Evolutionary conservation across 64 coral and sea anemone species (phyloP).

Genomic region (Exaiptasia diaphana): DNA sequence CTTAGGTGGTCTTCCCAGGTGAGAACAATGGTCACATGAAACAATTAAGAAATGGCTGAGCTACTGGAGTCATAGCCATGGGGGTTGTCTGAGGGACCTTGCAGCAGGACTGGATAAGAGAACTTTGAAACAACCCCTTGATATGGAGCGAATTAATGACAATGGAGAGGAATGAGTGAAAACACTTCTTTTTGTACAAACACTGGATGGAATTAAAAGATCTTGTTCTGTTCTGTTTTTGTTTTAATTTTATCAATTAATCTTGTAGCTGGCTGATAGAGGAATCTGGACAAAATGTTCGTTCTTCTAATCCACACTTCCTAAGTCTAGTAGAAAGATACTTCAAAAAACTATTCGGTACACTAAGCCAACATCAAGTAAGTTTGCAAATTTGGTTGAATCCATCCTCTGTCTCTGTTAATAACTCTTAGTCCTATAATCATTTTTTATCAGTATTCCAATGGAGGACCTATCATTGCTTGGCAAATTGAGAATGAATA

Average conservation of each 20-base stretch:
- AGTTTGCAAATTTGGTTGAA: slow-evolving; percentile 1
- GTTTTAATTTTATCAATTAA: background rate
- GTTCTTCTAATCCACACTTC: slow-evolving; percentile 58
- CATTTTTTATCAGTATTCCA: slow-evolving; percentile 39
- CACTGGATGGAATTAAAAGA: too few relatives aligned
- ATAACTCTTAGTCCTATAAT: background rate
- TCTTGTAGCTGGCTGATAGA: slow-evolving; percentile 63
- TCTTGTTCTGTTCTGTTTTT: too few relatives aligned
- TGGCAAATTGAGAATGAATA: slow-evolving; percentile 94
- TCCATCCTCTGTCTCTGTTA: background rate
- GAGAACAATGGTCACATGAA: background rate
- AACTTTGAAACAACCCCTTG: too few relatives aligned
- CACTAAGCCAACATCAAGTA: slow-evolving; percentile 59
- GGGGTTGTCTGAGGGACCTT: too few relatives aligned
- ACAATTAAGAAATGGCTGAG: too few relatives aligned
- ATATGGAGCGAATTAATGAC: too few relatives aligned
- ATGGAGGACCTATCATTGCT: slow-evolving; percentile 80
- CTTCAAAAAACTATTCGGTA: slow-evolving; percentile 61
- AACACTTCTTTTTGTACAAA: too few relatives aligned
- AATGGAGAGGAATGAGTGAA: too few relatives aligned
- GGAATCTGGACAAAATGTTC: slow-evolving; percentile 46
- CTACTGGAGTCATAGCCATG: too few relatives aligned
- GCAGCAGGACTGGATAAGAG: too few relatives aligned
- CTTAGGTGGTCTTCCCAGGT: slow-evolving; percentile 65
- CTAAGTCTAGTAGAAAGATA: slow-evolving; percentile 61